These are phyloP conservation scores for Platyura marginata DNA, from an alignment of 1,140 invertebrate species.

Conservation along the genomic window DNA sequence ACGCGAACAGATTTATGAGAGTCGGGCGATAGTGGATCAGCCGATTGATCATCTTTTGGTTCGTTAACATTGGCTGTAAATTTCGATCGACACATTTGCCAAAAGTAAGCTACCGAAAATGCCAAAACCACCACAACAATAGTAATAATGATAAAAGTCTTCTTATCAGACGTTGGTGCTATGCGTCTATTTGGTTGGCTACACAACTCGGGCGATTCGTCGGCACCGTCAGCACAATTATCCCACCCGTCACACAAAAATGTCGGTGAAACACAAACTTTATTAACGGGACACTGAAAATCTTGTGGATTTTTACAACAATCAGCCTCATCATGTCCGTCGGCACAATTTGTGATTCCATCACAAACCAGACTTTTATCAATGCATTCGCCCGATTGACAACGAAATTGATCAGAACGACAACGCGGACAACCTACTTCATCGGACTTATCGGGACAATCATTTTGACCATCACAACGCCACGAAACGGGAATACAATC, in stretches of 20 bases:
- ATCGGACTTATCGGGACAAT: slow-evolving; percentile 70
- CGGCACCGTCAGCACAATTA: slow-evolving; percentile 53
- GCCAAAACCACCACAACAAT: slow-evolving; percentile 27
- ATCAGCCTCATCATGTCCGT: slow-evolving; percentile 42
- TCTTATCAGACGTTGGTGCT: slow-evolving; percentile 26
- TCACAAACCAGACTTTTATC: slow-evolving; percentile 51
- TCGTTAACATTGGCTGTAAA: slow-evolving; percentile 25
- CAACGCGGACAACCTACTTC: slow-evolving; percentile 53
- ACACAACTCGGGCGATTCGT: slow-evolving; percentile 43
- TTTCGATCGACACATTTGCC: slow-evolving; percentile 27
- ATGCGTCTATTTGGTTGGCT: slow-evolving; percentile 16
- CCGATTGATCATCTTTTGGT: slow-evolving; percentile 34
- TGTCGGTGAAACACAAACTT: slow-evolving; percentile 36
- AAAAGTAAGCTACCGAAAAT: slow-evolving; percentile 25
- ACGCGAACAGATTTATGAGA: slow-evolving; percentile 26
- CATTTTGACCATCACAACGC: slow-evolving; percentile 31
- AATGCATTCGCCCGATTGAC: slow-evolving; percentile 57
- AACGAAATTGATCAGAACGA: slow-evolving; percentile 45
- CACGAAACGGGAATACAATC: slow-evolving; percentile 70
- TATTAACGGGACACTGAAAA: slow-evolving; percentile 41
- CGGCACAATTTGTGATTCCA: slow-evolving; percentile 48
- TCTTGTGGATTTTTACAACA: slow-evolving; percentile 37
- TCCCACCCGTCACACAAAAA: slow-evolving; percentile 46
- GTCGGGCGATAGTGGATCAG: slow-evolving; percentile 36
- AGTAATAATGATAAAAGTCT: slow-evolving; percentile 25